phyloP scores from a whole-genome alignment of 2,888 invertebrate species.

The Drosophila borealis region DNA sequence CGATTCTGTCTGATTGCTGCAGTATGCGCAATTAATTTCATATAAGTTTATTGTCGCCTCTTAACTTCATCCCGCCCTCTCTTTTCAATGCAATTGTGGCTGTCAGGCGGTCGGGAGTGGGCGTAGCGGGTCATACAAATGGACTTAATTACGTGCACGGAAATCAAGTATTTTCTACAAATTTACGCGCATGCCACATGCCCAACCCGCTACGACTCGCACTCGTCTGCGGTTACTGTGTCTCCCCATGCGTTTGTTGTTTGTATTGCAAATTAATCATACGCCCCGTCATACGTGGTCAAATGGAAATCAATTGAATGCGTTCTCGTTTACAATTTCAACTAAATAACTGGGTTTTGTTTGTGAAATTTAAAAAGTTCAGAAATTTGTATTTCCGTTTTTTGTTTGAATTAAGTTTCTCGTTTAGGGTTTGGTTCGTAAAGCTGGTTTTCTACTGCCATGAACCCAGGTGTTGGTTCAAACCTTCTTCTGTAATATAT shows the following conservation, averaged over 20 bases:
- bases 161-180: constrained; percentile 80
- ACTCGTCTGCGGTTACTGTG: constrained; percentile 62
- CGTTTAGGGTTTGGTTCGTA: no score
- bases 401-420: no score
- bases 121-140: constrained; percentile 60
- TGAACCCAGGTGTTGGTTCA: no score
- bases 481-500: no score
- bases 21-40: constrained; percentile 80
- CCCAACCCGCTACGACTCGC: constrained; percentile 16
- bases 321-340: constrained; percentile 52
- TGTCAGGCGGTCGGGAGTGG: constrained; percentile 16
- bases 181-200: constrained; percentile 62
- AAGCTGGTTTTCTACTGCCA: no score
- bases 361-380: not conserved
- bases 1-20: constrained; percentile 45
- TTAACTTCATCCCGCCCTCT: constrained; percentile 46
- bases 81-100: constrained; percentile 58
- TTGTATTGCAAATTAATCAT: constrained; percentile 81
- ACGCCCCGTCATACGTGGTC: constrained; percentile 57
- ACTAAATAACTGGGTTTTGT: not conserved
- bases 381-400: no score
- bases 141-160: constrained; percentile 80
- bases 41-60: constrained; percentile 80
- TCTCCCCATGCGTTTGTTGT: constrained; percentile 55
- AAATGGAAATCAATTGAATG: constrained; percentile 47